phyloP scores from a whole-genome alignment of 2,888 invertebrate genomes.

The Spodoptera picta region DNA sequence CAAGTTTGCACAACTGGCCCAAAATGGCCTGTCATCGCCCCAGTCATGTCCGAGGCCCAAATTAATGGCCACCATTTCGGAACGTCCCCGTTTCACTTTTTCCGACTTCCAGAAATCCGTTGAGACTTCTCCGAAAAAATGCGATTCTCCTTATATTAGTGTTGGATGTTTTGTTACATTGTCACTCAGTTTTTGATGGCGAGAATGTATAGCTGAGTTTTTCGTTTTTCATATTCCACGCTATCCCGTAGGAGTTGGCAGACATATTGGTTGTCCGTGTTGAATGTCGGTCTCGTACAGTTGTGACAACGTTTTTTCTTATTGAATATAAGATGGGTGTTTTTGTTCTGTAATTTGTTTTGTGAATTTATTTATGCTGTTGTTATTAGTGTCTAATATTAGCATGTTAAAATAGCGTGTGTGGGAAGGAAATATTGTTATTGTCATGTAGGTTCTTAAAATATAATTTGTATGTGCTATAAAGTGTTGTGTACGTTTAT shows the following conservation, averaged over 20 bases:
- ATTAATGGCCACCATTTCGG: constrained; percentile 59
- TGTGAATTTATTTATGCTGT: not conserved
- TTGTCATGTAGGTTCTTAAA: not conserved
- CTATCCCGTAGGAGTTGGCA: constrained; percentile 29
- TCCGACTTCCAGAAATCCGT: constrained; percentile 45
- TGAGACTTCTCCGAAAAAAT: constrained; percentile 53
- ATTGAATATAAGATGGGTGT: constrained; percentile 18
- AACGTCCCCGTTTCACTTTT: constrained; percentile 51
- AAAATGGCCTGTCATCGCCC: constrained; percentile 61
- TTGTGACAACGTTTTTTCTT: constrained; percentile 18
- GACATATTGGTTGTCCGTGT: constrained; percentile 39
- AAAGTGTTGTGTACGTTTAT: too few species aligned
- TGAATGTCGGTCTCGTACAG: constrained; percentile 7
- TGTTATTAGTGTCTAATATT: too few species aligned
- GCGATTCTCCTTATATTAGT: constrained; percentile 45
- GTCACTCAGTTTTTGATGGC: constrained; percentile 53
- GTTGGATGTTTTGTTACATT: constrained; percentile 44
- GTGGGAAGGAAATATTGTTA: not conserved
- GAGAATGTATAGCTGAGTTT: constrained; percentile 30
- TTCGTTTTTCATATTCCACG: constrained; percentile 33
- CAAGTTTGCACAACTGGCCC: constrained; percentile 22
- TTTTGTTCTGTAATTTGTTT: constrained; percentile 26
- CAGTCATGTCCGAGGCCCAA: constrained; percentile 53
- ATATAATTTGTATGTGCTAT: too few species aligned
- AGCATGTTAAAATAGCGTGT: too few species aligned